Percentiles rank a stretch among this genome's conserved stretches.
phyloP scores from a whole-genome alignment of 1,140 invertebrate genomes.

The Arctopsyche grandis region DNA sequence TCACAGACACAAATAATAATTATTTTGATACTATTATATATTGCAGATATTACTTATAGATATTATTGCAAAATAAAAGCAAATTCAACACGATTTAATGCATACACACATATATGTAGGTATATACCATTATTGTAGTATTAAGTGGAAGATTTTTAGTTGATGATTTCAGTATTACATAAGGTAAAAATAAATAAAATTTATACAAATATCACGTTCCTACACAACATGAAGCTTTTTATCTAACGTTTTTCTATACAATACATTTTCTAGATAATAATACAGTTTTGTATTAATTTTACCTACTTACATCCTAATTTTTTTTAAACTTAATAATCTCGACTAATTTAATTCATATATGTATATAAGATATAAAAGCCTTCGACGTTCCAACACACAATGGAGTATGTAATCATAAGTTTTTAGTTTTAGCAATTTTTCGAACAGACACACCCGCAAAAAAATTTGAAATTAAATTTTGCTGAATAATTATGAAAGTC shows the following conservation, averaged over 20 bases:
- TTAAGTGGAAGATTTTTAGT: background rate
- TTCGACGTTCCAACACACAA: background rate
- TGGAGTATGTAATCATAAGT: constrained; percentile 9
- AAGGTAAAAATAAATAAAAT: background rate
- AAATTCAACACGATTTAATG: too few relatives aligned
- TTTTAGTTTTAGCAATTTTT: background rate
- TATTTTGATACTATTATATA: too few relatives aligned
- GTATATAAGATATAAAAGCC: constrained; percentile 28
- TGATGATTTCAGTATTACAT: background rate
- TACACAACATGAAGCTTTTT: constrained; percentile 52
- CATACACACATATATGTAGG: too few relatives aligned
- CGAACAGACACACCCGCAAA: background rate
- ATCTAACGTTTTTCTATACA: constrained; percentile 40
- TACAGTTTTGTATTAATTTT: constrained; percentile 41
- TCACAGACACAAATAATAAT: background rate
- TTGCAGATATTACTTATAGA: too few relatives aligned
- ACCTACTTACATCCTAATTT: constrained; percentile 29
- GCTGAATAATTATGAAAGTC: background rate
- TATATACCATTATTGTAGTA: too few relatives aligned
- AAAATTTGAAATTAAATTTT: background rate
- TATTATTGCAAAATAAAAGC: background rate
- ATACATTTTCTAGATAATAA: constrained; percentile 44
- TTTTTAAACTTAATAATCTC: constrained; percentile 26
- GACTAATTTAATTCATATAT: constrained; percentile 12
- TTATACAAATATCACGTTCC: constrained; percentile 50